phyloP scores from a whole-genome alignment of 2,113 vertebrate species.

The Mobula hypostoma region DNA sequence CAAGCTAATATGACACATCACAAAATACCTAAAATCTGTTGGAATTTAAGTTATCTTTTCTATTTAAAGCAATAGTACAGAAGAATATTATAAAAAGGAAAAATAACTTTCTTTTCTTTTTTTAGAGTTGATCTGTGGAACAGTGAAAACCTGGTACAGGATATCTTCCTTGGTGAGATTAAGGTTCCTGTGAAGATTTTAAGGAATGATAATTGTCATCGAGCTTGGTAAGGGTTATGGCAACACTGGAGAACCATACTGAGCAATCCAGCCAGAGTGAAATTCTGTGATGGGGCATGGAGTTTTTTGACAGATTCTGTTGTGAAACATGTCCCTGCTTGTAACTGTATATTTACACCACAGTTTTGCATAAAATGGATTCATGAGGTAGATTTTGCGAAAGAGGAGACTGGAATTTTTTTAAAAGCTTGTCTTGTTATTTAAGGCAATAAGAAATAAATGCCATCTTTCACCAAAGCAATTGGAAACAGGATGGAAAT shows the following conservation, averaged over 20 bases:
- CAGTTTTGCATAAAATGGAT: background rate
- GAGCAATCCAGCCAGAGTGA: background rate
- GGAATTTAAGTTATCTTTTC: background rate
- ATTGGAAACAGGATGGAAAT: background rate
- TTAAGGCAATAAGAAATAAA: background rate
- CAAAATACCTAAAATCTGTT: background rate
- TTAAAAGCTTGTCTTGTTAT: background rate
- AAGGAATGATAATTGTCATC: constrained; percentile 72
- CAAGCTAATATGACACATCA: background rate
- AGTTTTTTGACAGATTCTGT: background rate
- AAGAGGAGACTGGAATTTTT: background rate
- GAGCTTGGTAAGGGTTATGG: constrained; percentile 76
- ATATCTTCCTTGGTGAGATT: constrained; percentile 88
- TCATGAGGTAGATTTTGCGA: background rate
- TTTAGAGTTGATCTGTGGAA: constrained; percentile 91
- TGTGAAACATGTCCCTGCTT: background rate
- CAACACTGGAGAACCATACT: background rate
- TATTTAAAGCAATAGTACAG: background rate
- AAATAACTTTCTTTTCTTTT: constrained; percentile 45
- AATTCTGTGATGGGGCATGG: background rate
- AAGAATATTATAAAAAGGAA: background rate
- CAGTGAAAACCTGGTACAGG: constrained; percentile 89
- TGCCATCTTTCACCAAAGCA: background rate
- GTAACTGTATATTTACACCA: background rate
- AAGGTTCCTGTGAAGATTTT: constrained; percentile 85